Evolutionary conservation across 2,888 invertebrate genomes (phyloP), one percentile per base, ranked within the genome.

Genomic region (Meteorus cinctellus): DNA sequence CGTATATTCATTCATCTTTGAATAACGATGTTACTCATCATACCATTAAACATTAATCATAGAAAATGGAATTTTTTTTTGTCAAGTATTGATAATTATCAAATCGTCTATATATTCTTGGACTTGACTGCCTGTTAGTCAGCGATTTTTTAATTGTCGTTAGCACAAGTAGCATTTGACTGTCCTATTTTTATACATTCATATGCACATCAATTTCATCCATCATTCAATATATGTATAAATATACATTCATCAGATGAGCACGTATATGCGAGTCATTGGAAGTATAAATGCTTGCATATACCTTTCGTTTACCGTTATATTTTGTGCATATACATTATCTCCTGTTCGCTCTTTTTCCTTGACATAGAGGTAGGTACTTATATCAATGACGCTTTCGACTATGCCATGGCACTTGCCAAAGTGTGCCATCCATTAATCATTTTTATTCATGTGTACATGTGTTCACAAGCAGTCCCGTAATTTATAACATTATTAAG

Each of bases 1-100:
- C 51, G 45, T n/a, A 48, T 48, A n/a, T 59, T 66, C 48, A 55
- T 63, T 75, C 77, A 75, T 72, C 19, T 31, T 55, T 45, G 41
- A 76, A 75, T 76, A 75, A 78, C 76, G 72, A 66, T 45, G 72
- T 72, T 71, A 45, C 51, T 16, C 19, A n/a, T 48, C 16, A 16
- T n/a, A 5, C 6, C 55, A 19, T 55, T 55, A 8, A 55, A 55
- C 10, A 65, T 65, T 16, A 65, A 14, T 27, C 14, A 62, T 31
- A 51, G 16, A 6, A 45, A 60, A 62, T 45, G 41, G 14, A 45
- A n/a, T 14, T 51, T 69, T 69, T 48, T 48, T 48, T 68, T 29
- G 3, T n/a, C 19, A 27, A 36, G 55, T 51, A 59, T 66, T 34
- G 67, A 24, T n/a, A 48, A 67, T 41, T 55, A 19, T 6, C 34